These are phyloP conservation scores for Periphyllus acericola DNA, from an alignment of 2,888 invertebrate species.

Conservation along the genomic window DNA sequence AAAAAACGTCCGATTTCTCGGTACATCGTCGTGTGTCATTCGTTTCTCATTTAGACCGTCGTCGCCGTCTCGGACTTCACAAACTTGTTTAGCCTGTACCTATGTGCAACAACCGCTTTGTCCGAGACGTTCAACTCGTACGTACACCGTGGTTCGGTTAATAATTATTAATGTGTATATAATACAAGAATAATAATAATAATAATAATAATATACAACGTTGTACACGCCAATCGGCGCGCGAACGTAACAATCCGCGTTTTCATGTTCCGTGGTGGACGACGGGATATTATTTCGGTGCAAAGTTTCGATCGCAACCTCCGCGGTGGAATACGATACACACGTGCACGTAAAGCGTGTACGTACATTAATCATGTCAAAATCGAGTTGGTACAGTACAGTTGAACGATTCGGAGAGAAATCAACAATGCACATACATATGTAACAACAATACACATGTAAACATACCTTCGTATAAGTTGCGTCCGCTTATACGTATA, in stretches of 20 bases:
- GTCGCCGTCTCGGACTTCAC: not conserved
- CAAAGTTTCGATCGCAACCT: too few relatives aligned
- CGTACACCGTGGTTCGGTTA: not conserved
- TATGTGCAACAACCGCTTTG: not conserved
- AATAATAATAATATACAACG: too few relatives aligned
- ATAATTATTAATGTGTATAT: not conserved
- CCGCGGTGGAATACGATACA: too few relatives aligned
- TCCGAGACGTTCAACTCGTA: not conserved
- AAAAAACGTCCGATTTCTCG: not conserved
- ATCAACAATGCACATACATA: not conserved
- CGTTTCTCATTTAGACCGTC: too few relatives aligned
- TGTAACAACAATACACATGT: too few relatives aligned
- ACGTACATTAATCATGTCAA: too few relatives aligned
- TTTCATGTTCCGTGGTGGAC: not conserved
- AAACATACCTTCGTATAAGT: too few relatives aligned
- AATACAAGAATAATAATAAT: not conserved
- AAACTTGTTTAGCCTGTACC: slow-evolving; percentile 5
- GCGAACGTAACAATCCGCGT: not conserved
- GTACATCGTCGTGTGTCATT: too few relatives aligned
- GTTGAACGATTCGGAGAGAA: not conserved
- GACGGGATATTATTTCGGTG: too few relatives aligned
- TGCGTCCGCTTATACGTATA: not conserved
- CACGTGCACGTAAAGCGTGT: too few relatives aligned
- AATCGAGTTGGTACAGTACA: not conserved
- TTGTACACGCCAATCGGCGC: not conserved